phyloP scores from a whole-genome alignment of 2,888 invertebrate species.

The Dasypolia templi region DNA sequence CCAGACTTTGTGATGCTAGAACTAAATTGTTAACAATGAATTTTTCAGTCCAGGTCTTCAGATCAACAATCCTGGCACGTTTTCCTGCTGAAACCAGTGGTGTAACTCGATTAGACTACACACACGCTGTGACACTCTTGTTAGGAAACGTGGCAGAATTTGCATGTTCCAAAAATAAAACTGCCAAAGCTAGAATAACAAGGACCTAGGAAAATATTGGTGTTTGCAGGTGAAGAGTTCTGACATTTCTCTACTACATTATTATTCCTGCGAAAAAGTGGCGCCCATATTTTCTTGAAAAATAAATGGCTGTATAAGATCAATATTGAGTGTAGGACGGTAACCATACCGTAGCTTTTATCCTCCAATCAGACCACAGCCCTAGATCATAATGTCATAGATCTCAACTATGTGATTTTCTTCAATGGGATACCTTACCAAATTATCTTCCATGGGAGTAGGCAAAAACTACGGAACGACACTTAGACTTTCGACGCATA shows the following conservation, averaged over 20 bases:
- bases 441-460: not conserved
- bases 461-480: no score
- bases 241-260: not conserved
- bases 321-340: not conserved
- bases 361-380: not conserved
- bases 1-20: not conserved
- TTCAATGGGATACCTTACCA: not conserved
- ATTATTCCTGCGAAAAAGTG: not conserved
- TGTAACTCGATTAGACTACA: slow-evolving; percentile 32
- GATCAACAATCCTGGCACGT: slow-evolving; percentile 40
- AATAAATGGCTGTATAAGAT: not conserved
- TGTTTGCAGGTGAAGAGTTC: not conserved
- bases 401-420: not conserved
- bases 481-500: no score
- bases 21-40: slow-evolving; percentile 9
- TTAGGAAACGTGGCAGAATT: not conserved
- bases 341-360: not conserved
- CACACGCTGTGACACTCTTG: not conserved
- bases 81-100: slow-evolving; percentile 33
- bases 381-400: not conserved
- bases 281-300: not conserved
- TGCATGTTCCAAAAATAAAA: slow-evolving; percentile 13
- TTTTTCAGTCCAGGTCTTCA: slow-evolving; percentile 19
- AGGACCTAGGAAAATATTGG: not conserved
- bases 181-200: not conserved